Percentiles rank a stretch among this genome's conserved stretches.
These are phyloP conservation scores for Aricia artaxerxes DNA, from an alignment of 2,888 invertebrate genomes.

Conservation along the genomic window DNA sequence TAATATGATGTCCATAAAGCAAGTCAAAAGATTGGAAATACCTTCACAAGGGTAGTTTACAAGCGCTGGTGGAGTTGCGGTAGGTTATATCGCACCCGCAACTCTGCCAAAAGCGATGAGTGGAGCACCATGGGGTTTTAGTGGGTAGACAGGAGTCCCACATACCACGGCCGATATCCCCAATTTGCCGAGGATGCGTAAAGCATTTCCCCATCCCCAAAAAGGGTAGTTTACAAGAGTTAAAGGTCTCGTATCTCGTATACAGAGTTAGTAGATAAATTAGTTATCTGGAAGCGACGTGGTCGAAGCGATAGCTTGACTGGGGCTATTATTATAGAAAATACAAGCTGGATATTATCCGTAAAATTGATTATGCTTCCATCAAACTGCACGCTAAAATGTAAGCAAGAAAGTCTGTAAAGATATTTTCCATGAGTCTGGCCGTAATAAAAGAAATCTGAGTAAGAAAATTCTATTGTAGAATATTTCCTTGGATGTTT, in stretches of 20 bases:
- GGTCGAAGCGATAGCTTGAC: not conserved
- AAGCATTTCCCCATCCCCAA: no score
- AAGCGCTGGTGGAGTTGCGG: no score
- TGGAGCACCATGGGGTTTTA: no score
- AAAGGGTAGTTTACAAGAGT: no score
- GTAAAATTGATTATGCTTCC: not conserved
- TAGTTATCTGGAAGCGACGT: conserved; percentile 4
- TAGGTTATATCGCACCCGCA: no score
- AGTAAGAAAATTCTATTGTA: not conserved
- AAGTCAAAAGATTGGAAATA: no score
- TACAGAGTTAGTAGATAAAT: not conserved
- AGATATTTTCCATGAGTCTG: not conserved
- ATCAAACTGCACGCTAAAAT: not conserved
- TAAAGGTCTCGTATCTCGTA: not conserved
- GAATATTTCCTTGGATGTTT: not conserved
- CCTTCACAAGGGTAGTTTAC: no score
- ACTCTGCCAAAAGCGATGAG: no score
- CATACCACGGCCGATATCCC: no score
- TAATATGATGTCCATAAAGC: no score
- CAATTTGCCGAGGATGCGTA: no score
- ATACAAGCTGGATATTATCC: not conserved
- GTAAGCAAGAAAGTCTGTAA: conserved; percentile 2
- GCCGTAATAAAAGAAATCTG: conserved; percentile 12
- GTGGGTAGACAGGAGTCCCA: no score
- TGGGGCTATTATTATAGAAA: not conserved